These are phyloP conservation scores for Lottia gigantea DNA, from an alignment of 2,888 invertebrate genomes.

Conservation along the genomic window DNA sequence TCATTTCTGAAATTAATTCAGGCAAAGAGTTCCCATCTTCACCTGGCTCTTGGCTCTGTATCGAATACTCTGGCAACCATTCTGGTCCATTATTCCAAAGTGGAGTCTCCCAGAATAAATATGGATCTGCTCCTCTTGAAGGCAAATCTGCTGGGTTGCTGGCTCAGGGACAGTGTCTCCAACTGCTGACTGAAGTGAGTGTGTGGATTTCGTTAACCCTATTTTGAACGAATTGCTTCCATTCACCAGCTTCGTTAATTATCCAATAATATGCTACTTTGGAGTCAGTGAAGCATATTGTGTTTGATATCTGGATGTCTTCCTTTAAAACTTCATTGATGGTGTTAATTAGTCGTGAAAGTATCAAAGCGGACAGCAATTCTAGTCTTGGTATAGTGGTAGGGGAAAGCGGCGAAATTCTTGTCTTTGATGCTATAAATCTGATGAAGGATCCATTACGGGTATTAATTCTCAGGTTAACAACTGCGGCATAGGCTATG, in stretches of 20 bases:
- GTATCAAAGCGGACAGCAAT: too few species aligned
- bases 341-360: not conserved
- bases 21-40: not conserved
- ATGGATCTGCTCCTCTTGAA: not conserved
- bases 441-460: not conserved
- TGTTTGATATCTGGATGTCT: not conserved
- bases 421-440: not conserved
- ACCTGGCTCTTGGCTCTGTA: not conserved
- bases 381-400: not conserved
- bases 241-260: not conserved
- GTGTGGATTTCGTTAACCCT: not conserved
- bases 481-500: not conserved
- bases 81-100: not conserved
- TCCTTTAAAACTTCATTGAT: not conserved
- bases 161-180: not conserved
- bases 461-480: not conserved
- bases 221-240: constrained; percentile 6
- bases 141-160: not conserved
- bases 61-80: not conserved
- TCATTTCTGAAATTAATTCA: not conserved
- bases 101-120: not conserved
- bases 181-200: not conserved
- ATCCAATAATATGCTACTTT: not conserved
- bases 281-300: not conserved
- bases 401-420: not conserved